These are phyloP conservation scores for Sinocyclocheilus anophthalmus DNA, from an alignment of 2,113 vertebrate species.

Conservation along the genomic window DNA sequence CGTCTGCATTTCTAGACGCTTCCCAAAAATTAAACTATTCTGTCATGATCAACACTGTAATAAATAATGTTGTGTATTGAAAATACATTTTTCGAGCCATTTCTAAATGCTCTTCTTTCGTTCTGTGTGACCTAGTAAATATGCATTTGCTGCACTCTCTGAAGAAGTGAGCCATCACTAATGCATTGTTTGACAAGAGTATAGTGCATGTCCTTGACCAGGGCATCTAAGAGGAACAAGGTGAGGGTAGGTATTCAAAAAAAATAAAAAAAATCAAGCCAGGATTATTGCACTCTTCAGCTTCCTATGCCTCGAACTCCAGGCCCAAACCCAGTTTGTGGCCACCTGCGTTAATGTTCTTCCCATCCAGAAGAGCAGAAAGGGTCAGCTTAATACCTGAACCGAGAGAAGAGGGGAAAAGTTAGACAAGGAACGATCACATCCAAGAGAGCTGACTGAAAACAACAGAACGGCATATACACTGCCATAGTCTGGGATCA, in stretches of 20 bases:
- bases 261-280: conserved; percentile 70
- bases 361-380: conserved; percentile 94
- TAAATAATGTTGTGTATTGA: conserved; percentile 60
- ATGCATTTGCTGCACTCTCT: conserved; percentile 19
- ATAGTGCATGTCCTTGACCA: conserved; percentile 74
- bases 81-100: conserved; percentile 23
- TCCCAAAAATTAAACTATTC: background rate
- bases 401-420: background rate
- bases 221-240: conserved; percentile 80
- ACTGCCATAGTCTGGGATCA: too few relatives aligned
- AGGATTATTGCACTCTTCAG: conserved; percentile 59
- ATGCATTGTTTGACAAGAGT: conserved; percentile 69
- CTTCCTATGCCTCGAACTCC: conserved; percentile 92
- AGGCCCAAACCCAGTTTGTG: conserved; percentile 96
- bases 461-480: too few relatives aligned
- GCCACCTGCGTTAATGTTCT: conserved; percentile 94
- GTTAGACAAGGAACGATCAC: background rate
- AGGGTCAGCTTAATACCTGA: conserved; percentile 93
- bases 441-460: background rate
- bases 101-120: conserved; percentile 12
- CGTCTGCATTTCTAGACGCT: conserved; percentile 1
- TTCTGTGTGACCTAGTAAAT: conserved; percentile 26
- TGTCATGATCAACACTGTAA: conserved; percentile 35
- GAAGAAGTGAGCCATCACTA: conserved; percentile 54
- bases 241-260: conserved; percentile 84